Conservation (phyloP, 1,140 invertebrate genomes). For the Solenopsis invicta region DNA sequence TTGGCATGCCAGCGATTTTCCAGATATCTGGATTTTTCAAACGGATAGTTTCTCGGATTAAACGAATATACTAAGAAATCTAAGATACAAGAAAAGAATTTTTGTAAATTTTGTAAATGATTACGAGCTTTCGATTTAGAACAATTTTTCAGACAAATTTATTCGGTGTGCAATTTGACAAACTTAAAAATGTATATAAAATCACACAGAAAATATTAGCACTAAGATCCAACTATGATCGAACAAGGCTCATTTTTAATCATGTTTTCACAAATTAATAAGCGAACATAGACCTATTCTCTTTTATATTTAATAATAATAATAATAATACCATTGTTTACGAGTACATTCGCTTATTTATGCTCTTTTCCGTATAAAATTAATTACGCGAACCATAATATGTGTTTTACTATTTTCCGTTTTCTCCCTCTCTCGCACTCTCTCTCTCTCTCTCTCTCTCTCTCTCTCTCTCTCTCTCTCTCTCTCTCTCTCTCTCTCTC, state of each 20-base stretch:
- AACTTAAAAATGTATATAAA: too few relatives aligned
- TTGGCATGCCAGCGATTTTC: constrained; percentile 41
- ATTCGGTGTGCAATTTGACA: too few relatives aligned
- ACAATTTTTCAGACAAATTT: too few relatives aligned
- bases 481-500: neutral
- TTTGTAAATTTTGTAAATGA: neutral
- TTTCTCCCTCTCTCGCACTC: neutral
- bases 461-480: neutral
- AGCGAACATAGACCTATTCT: too few relatives aligned
- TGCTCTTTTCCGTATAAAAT: neutral
- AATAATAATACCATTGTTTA: too few relatives aligned
- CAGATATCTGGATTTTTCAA: constrained; percentile 36
- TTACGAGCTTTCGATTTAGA: too few relatives aligned
- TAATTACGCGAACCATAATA: neutral
- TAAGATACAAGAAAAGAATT: neutral
- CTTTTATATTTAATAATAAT: too few relatives aligned
- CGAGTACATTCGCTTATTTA: neutral
- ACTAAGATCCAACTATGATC: too few relatives aligned
- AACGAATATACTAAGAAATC: neutral
- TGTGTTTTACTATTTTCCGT: neutral
- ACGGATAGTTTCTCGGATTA: neutral
- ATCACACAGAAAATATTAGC: too few relatives aligned
- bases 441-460: neutral
- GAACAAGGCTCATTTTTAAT: too few relatives aligned
- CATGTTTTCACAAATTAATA: too few relatives aligned